Evolutionary conservation across 2,797 vertebrate genomes (phyloP), one percentile per base, ranked within the genome.

Genomic region (Crocidura indochinensis): DNA sequence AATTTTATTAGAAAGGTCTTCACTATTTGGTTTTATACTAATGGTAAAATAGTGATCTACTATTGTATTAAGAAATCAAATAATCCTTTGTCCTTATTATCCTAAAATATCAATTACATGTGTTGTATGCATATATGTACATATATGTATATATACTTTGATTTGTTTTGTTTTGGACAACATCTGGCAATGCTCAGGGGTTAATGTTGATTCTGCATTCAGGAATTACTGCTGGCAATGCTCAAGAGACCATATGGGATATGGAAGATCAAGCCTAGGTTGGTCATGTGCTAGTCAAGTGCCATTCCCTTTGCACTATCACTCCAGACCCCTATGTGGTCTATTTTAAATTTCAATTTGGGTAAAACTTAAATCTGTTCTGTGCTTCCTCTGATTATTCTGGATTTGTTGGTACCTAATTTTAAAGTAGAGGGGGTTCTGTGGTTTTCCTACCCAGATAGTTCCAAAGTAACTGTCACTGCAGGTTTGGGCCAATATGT

Each of bases 331-430:
- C 38, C 38, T 38, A 38, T 38, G 91, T 87, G 91, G 38, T 8
- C 8, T 51, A 49, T 19, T 89, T 91, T 95, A 85, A 84, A 95
- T 95, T 97, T 79, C 84, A 77, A 46, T 85, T 93, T 83, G 94
- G 79, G 92, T 93, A 94, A 51, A 49, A 84, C 46, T 87, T 94
- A 51, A 38, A 29, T 86, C 20, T n/a, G 15, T 76, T 19, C 14
- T 84, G 71, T 67, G 15, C 62, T 91, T 75, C 72, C 47, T 87
- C 67, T 90, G 51, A 49, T 93, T 87, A 67, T 90, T 91, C 84
- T 64, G 76, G 75, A 82, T 95, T 96, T 95, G 60, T 62, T 64
- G 38, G 6, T n/a, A 62, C 86, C 9, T 81, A 86, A 92, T 84
- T 91, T 79, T 84, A 90, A 17, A 85, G 92, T 94, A 76, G 53